Evolutionary conservation across 2,113 vertebrate species (phyloP).

Genomic region (Ptyas mucosa): DNA sequence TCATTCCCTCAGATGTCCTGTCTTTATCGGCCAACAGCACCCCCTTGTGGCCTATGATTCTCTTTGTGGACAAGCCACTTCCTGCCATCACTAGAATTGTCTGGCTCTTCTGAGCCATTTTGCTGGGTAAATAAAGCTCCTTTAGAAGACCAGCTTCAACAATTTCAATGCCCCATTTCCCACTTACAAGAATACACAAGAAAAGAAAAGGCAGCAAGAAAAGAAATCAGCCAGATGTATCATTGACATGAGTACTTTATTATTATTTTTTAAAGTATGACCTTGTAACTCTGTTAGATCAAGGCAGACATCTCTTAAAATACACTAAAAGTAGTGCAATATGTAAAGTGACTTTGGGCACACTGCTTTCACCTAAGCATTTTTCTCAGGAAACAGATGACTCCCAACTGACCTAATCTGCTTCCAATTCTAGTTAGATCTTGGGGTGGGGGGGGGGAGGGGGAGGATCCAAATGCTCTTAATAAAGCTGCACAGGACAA

Average conservation of each 20-base stretch:
- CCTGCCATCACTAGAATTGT: not conserved
- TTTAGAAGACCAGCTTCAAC: not conserved
- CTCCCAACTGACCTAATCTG: not conserved
- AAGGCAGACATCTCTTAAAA: not conserved
- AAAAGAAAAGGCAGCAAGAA: not conserved
- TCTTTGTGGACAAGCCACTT: not conserved
- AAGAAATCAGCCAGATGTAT: not conserved
- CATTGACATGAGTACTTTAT: not conserved
- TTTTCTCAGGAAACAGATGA: not conserved
- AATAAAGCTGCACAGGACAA: not conserved
- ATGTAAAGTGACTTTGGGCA: not conserved
- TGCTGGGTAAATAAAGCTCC: not conserved
- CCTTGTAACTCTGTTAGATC: not conserved
- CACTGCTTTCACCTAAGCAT: not conserved
- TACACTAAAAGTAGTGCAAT: not conserved
- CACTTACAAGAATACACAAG: not conserved
- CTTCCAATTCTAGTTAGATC: not conserved
- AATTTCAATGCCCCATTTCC: not conserved
- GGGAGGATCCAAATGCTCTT: not conserved
- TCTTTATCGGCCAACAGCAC: conserved; percentile 42
- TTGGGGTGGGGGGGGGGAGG: too few species aligned
- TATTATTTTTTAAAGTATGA: not conserved
- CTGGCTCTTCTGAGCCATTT: not conserved
- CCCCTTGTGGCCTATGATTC: conserved; percentile 48
- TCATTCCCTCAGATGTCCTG: not conserved